phyloP scores from a whole-genome alignment of 2,888 invertebrate genomes.

The Callosobruchus maculatus region DNA sequence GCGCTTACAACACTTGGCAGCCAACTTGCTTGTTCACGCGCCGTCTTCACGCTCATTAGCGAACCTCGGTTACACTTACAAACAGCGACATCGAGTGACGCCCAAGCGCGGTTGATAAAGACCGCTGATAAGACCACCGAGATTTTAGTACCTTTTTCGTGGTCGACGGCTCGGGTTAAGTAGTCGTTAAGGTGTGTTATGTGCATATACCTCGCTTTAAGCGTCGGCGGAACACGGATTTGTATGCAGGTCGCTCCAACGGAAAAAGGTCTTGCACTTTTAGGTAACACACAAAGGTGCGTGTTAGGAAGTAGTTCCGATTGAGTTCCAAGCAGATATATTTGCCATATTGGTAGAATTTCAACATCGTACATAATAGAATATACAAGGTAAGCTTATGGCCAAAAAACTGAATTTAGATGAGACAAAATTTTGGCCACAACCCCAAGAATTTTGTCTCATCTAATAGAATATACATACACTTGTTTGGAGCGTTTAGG shows the following conservation, averaged over 20 bases:
- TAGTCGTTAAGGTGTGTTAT: not conserved
- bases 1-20: not conserved
- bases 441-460: too few relatives aligned
- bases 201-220: not conserved
- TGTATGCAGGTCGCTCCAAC: not conserved
- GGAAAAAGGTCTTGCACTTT: not conserved
- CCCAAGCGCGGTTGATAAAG: not conserved
- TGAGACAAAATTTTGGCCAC: too few relatives aligned
- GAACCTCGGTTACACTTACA: not conserved
- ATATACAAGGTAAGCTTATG: too few relatives aligned
- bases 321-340: too few relatives aligned
- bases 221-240: not conserved
- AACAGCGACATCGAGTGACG: not conserved
- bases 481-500: too few relatives aligned
- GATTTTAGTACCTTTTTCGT: not conserved
- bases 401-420: too few relatives aligned
- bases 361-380: too few relatives aligned
- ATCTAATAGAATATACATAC: too few relatives aligned
- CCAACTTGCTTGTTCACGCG: not conserved
- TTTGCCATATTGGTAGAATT: too few relatives aligned
- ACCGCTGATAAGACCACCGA: not conserved
- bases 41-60: not conserved
- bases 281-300: not conserved
- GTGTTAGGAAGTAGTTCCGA: too few relatives aligned
- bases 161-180: not conserved